Conservation (phyloP, 2,113 vertebrate species). For the Piprites chloris region DNA sequence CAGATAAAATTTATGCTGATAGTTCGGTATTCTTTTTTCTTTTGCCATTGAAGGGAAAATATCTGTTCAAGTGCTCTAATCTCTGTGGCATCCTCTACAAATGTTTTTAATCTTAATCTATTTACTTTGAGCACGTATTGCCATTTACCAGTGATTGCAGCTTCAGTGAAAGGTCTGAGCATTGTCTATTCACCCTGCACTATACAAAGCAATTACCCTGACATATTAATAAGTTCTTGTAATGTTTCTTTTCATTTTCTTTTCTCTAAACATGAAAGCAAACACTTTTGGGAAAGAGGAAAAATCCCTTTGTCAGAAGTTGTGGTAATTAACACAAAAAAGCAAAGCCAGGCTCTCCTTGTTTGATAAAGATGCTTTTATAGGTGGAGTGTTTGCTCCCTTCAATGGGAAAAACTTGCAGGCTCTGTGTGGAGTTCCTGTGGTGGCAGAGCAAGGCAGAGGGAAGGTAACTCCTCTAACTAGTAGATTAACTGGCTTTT, state of each 20-base stretch:
- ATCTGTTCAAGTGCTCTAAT: background rate
- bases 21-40: background rate
- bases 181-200: background rate
- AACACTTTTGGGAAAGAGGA: background rate
- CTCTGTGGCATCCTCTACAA: background rate
- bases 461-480: background rate
- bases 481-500: background rate
- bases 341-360: background rate
- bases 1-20: background rate
- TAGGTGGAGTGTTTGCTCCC: background rate
- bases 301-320: background rate
- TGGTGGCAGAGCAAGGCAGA: background rate
- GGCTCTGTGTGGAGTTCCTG: background rate
- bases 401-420: background rate
- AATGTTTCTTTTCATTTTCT: background rate
- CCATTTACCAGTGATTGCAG: background rate
- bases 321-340: constrained; percentile 27
- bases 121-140: background rate
- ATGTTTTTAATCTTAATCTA: background rate
- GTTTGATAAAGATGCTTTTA: background rate
- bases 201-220: background rate
- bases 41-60: background rate
- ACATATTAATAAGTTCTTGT: background rate
- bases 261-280: constrained; percentile 19
- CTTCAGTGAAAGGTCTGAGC: background rate